phyloP scores from a whole-genome alignment of 2,797 vertebrate species.

The Fringilla coelebs region DNA sequence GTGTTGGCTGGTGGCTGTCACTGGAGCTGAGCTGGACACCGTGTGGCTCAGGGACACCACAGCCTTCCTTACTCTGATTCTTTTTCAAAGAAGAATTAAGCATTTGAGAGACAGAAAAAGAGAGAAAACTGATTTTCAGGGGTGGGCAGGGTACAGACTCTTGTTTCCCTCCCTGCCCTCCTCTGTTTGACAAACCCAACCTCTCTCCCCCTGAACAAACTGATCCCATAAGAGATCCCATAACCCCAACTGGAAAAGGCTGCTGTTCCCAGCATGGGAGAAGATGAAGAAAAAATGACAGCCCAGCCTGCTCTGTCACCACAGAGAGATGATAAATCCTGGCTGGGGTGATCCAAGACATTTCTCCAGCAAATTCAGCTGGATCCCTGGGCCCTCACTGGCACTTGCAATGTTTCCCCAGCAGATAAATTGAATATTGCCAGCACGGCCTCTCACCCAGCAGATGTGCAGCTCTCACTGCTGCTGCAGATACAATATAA shows the following conservation, averaged over 20 bases:
- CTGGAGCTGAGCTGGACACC: background rate
- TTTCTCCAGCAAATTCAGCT: slow-evolving; percentile 1
- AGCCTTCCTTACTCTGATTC: background rate
- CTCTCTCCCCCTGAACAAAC: background rate
- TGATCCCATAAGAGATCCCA: accelerated
- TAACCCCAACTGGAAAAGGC: background rate
- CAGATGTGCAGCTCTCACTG: background rate
- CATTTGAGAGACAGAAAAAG: background rate
- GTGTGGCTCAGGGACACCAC: background rate
- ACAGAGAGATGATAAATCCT: background rate
- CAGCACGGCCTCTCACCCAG: slow-evolving; percentile 13
- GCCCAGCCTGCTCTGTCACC: background rate
- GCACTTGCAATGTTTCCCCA: background rate
- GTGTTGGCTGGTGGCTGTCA: background rate
- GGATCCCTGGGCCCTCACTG: background rate
- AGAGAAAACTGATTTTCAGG: background rate
- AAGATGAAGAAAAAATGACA: background rate
- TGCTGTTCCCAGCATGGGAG: background rate
- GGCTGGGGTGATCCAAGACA: background rate
- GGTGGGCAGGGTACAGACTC: background rate
- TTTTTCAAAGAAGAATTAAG: background rate
- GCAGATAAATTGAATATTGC: background rate
- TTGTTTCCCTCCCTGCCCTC: background rate
- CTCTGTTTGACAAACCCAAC: background rate
- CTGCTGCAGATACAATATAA: background rate